Base-by-base conservation (phyloP, 2,888 invertebrate species). In the Drosophila heteroneura region DNA sequence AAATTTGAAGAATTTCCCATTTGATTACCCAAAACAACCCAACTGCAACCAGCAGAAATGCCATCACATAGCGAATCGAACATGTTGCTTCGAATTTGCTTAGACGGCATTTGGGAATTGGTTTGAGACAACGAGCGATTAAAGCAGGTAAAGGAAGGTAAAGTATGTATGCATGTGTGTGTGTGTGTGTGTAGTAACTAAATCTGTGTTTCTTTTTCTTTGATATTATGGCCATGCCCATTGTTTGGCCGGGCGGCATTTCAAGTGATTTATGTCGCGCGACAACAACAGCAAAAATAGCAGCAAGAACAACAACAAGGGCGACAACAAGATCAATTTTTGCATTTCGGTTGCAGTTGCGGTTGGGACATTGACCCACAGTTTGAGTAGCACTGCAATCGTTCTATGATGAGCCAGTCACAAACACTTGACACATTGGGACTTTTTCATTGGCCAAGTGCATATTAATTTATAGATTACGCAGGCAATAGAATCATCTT, bases 281-380 rank as follows among this genome's bases (percentile, higher is more conserved):
- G 47, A 52, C 68, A 66, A 16, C 44, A 51, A 33, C 52, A 52
- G 28, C 39, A 53, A 47, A n/a, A 64, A 39, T 22, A 37, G 3
- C 16, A 39, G 4, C 39, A 44, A 1, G 22, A 51, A 28, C 67
- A 65, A 22, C 49, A 49, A 26, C 37, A 49, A 32, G 35, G 44
- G 44, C 53, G 58, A 51, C 49, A 53, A 47, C 61, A 72, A 64
- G 67, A 72, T 67, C 66, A 80, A 68, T 74, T 72, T 72, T 77
- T 74, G 77, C 80, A 73, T 65, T 74, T 68, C 28, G 62, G 56
- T 61, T 76, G 65, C 67, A 76, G 53, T 67, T 77, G 65, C 62
- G 73, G 82, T 71, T 86, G 47, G 47, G 47, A 26, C 84, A 74
- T 74, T 76, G 77, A 60, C 71, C 80, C 51, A 70, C 37, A 76